Evolutionary conservation across 2,797 vertebrate genomes (phyloP).

Genomic region (Bradypodion ventrale): DNA sequence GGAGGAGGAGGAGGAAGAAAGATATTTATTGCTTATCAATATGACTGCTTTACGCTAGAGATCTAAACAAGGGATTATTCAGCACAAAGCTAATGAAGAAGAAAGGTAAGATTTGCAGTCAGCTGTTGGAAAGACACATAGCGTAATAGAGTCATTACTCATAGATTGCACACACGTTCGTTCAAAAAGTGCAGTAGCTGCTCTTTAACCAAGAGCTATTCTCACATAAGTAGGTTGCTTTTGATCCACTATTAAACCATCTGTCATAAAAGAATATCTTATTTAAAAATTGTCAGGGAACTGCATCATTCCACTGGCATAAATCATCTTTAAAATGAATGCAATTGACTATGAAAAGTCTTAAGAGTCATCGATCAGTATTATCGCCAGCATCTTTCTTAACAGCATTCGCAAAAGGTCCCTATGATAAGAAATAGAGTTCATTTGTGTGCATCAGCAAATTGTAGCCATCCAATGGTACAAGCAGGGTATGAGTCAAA

Average conservation of each 20-base stretch:
- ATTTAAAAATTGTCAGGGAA: constrained; percentile 20
- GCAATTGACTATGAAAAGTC: no score
- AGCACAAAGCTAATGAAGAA: neutral
- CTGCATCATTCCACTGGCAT: neutral
- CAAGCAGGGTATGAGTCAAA: neutral
- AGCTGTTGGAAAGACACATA: no score
- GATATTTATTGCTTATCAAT: neutral
- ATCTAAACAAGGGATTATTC: neutral
- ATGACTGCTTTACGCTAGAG: neutral
- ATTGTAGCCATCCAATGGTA: neutral
- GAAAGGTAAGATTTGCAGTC: no score
- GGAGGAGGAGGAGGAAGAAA: no score
- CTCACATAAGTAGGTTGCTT: neutral
- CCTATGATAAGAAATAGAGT: neutral
- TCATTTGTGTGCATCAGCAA: neutral
- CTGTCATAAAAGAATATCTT: neutral
- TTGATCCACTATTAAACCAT: neutral
- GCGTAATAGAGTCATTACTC: no score
- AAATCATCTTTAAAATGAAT: constrained; percentile 14
- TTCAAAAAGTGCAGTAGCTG: neutral
- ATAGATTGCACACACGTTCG: neutral
- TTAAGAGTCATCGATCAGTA: constrained; percentile 2
- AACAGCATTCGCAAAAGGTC: neutral
- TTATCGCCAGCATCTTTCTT: neutral
- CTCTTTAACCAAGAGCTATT: neutral